A percentile compares a stretch with the other conserved stretches of the same genome.
Evolutionary conservation across 2,888 invertebrate species (phyloP).

Genomic region (Fabriciana adippe): DNA sequence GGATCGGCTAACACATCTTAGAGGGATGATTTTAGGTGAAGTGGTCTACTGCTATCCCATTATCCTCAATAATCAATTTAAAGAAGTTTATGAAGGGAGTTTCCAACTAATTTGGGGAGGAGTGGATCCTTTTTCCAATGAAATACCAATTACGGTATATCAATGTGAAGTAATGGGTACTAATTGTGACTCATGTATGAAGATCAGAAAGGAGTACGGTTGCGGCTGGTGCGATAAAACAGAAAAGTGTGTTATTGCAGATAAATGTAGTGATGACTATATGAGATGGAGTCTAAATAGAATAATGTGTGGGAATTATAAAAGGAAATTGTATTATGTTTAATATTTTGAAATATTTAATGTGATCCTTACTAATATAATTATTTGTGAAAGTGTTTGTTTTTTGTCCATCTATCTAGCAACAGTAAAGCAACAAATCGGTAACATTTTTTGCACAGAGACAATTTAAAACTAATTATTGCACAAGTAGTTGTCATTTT

Average conservation of each 20-base stretch:
- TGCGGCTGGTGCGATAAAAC: conserved; percentile 43
- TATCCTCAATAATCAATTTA: conserved; percentile 35
- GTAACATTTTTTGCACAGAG: too few relatives aligned
- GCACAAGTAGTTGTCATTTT: too few relatives aligned
- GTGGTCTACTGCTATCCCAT: conserved; percentile 50
- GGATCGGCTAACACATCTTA: conserved; percentile 45
- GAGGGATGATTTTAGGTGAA: conserved; percentile 48
- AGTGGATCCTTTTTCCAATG: conserved; percentile 49
- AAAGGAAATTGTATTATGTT: conserved; percentile 43
- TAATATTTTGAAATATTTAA: conserved; percentile 2
- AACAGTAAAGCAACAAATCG: too few relatives aligned
- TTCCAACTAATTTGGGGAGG: conserved; percentile 49
- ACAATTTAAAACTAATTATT: too few relatives aligned
- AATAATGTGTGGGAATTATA: conserved; percentile 40
- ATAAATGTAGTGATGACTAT: conserved; percentile 42
- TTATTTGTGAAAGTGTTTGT: too few relatives aligned
- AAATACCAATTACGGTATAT: conserved; percentile 47
- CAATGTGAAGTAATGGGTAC: conserved; percentile 46
- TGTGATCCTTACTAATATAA: too few relatives aligned
- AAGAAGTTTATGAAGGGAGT: conserved; percentile 43
- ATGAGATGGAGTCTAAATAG: conserved; percentile 45
- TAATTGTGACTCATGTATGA: conserved; percentile 39
- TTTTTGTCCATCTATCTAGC: too few relatives aligned
- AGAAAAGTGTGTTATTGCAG: conserved; percentile 37
- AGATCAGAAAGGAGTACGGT: conserved; percentile 37